Evolutionary conservation across 1,140 invertebrate genomes (phyloP).

Genomic region (Drosophila kanapiae): DNA sequence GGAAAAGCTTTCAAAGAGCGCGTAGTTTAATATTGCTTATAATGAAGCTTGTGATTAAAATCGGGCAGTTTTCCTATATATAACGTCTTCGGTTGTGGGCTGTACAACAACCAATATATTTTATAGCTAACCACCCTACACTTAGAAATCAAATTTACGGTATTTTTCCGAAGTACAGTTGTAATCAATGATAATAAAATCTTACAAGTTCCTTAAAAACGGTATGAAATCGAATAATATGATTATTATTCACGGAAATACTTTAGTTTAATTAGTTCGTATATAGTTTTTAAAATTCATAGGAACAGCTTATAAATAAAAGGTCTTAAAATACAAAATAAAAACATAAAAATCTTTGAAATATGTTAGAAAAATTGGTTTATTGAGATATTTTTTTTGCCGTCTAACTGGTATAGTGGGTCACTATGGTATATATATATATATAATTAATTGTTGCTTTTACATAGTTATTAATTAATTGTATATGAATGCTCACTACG

Average conservation of each 20-base stretch:
- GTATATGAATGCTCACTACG: slow-evolving; percentile 64
- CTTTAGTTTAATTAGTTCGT: too few species aligned
- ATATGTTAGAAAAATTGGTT: slow-evolving; percentile 77
- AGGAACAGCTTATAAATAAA: too few species aligned
- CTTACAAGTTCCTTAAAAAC: neutral
- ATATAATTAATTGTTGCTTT: slow-evolving; percentile 46
- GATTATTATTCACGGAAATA: neutral
- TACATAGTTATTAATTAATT: slow-evolving; percentile 51
- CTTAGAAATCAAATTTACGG: neutral
- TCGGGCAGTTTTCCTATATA: neutral
- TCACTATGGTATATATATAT: slow-evolving; percentile 56
- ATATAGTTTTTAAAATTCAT: too few species aligned
- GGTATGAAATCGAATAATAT: neutral
- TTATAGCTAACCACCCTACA: neutral
- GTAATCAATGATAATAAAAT: neutral
- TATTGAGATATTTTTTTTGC: slow-evolving; percentile 78
- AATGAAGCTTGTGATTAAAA: neutral
- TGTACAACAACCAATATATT: too few species aligned
- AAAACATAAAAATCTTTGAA: neutral
- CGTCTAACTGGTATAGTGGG: slow-evolving; percentile 73
- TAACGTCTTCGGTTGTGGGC: too few species aligned
- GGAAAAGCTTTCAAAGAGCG: slow-evolving; percentile 26
- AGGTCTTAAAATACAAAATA: neutral
- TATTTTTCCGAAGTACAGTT: neutral
- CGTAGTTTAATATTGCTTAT: neutral